Conservation (phyloP, 2,113 vertebrate genomes). For the Microcebus tavaratra region DNA sequence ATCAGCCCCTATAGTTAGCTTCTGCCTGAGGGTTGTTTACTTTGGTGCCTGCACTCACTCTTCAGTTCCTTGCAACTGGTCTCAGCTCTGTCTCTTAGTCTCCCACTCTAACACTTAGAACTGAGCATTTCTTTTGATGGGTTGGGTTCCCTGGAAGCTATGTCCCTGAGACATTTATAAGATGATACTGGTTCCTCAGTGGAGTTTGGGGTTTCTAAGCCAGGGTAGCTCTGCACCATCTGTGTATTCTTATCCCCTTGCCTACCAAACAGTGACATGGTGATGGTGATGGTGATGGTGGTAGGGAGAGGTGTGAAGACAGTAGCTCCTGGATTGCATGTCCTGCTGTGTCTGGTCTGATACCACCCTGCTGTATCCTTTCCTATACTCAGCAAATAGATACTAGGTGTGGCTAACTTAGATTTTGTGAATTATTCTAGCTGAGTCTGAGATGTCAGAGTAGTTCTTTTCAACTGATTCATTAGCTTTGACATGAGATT, state of each 20-base stretch:
- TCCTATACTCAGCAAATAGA: not conserved
- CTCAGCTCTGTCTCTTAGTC: too few relatives aligned
- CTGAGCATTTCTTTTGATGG: not conserved
- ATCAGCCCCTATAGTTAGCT: too few relatives aligned
- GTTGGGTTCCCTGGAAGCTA: not conserved
- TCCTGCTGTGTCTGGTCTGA: not conserved
- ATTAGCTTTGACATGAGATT: not conserved
- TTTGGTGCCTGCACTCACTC: too few relatives aligned
- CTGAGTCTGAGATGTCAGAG: not conserved
- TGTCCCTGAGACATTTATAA: not conserved
- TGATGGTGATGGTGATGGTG: not conserved
- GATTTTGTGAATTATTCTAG: not conserved
- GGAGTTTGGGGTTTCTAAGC: not conserved
- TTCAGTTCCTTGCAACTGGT: too few relatives aligned
- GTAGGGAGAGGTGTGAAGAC: not conserved
- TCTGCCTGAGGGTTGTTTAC: too few relatives aligned
- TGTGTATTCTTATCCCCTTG: not conserved
- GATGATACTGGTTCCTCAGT: not conserved
- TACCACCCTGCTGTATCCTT: not conserved
- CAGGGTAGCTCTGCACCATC: too few relatives aligned
- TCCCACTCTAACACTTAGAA: not conserved
- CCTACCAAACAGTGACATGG: not conserved
- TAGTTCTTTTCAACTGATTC: constrained; percentile 1
- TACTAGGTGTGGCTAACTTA: not conserved
- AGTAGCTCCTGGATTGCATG: not conserved